phyloP scores from a whole-genome alignment of 2,797 vertebrate species.

The Oreochromis mossambicus region DNA sequence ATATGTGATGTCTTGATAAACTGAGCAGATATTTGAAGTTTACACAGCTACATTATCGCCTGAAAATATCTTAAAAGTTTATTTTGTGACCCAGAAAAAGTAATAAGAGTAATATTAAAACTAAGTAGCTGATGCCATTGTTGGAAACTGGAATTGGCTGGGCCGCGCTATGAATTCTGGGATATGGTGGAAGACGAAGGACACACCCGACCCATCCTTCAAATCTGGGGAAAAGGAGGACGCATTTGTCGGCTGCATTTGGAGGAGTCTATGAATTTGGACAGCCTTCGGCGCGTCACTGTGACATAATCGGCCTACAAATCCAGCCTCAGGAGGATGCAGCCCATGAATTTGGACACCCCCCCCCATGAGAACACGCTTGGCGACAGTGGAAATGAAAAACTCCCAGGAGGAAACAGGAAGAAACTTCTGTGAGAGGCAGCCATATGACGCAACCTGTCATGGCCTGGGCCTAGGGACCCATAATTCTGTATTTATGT shows the following conservation, averaged over 20 bases:
- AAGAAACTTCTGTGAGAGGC: background rate
- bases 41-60: rapidly evolving
- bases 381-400: background rate
- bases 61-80: background rate
- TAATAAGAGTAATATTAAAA: background rate
- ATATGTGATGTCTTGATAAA: background rate
- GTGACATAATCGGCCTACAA: rapidly evolving
- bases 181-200: background rate
- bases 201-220: background rate
- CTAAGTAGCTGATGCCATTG: rapidly evolving
- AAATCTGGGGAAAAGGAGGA: background rate
- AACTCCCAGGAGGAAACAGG: background rate
- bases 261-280: background rate
- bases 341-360: background rate
- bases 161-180: rapidly evolving
- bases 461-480: background rate
- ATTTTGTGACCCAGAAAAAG: background rate
- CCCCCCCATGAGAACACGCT: background rate
- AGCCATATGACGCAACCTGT: rapidly evolving
- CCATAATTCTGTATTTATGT: background rate
- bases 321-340: rapidly evolving
- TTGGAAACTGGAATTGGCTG: background rate
- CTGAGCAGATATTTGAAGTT: background rate
- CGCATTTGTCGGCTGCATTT: background rate
- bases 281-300: rapidly evolving